These are phyloP conservation scores for Andrena camellia DNA, from an alignment of 2,888 invertebrate genomes.

Conservation along the genomic window DNA sequence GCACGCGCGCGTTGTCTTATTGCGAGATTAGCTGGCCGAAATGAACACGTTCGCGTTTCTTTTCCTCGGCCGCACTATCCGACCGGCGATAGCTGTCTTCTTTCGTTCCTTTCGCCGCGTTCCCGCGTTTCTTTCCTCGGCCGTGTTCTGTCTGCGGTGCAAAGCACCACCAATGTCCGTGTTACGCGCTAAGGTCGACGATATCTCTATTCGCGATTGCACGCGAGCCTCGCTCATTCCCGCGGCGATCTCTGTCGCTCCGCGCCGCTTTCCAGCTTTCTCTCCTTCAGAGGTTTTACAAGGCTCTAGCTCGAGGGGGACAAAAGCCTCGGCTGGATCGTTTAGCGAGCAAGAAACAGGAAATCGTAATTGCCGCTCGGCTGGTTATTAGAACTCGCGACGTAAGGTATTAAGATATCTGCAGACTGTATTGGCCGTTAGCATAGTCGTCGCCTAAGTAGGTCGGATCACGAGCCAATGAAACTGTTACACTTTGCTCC, in stretches of 20 bases:
- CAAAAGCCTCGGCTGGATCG: conserved; percentile 51
- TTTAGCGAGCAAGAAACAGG: conserved; percentile 65
- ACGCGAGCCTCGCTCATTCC: conserved; percentile 58
- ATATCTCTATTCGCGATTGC: conserved; percentile 70
- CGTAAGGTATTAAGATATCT: conserved; percentile 65
- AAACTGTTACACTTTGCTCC: conserved; percentile 56
- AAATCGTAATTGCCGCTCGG: conserved; percentile 66
- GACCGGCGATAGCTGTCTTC: neutral
- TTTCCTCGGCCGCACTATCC: neutral
- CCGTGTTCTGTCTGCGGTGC: conserved; percentile 40
- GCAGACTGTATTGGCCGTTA: conserved; percentile 54
- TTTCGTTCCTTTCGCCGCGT: conserved; percentile 19
- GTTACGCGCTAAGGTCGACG: conserved; percentile 54
- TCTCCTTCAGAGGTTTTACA: neutral
- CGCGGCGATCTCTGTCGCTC: conserved; percentile 5
- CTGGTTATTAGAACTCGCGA: conserved; percentile 65
- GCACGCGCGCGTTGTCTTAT: conserved; percentile 46
- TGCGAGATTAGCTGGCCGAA: conserved; percentile 44
- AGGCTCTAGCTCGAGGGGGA: conserved; percentile 43
- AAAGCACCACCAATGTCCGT: conserved; percentile 31
- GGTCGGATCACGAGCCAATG: conserved; percentile 53
- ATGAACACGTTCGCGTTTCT: conserved; percentile 12
- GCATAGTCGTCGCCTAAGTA: conserved; percentile 55
- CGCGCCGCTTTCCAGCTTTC: neutral
- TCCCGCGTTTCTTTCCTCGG: conserved; percentile 26